Evolutionary conservation across 2,113 vertebrate genomes (phyloP).

Genomic region (Pseudolaguvia tuberculata): DNA sequence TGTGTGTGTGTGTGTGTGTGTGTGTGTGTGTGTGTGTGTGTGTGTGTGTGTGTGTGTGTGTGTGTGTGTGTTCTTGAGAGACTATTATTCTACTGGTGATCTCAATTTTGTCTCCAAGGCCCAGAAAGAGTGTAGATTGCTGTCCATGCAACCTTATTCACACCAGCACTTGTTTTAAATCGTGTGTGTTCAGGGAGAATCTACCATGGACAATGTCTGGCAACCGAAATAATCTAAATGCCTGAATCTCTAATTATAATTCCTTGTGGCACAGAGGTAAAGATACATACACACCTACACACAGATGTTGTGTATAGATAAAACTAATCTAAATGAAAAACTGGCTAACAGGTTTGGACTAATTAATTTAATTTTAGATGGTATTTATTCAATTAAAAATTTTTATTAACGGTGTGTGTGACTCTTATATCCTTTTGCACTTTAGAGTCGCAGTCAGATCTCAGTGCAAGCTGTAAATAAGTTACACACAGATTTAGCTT

Average conservation of each 20-base stretch:
- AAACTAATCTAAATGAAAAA: no score
- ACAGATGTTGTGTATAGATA: not conserved
- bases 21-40: constrained; percentile 5
- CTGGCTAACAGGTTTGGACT: no score
- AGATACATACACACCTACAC: not conserved
- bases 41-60: not conserved
- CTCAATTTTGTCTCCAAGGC: constrained; percentile 33
- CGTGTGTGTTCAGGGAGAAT: constrained; percentile 23
- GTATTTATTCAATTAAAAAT: no score
- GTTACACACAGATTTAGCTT: no score
- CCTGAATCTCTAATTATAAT: constrained; percentile 33
- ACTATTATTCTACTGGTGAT: constrained; percentile 24
- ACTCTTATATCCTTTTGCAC: no score
- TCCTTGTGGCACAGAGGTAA: not conserved
- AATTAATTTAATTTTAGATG: no score
- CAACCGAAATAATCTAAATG: constrained; percentile 25
- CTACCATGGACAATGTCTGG: not conserved
- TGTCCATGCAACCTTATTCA: constrained; percentile 39
- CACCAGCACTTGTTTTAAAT: constrained; percentile 30
- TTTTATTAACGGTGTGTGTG: no score
- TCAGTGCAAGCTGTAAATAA: no score
- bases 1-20: not conserved
- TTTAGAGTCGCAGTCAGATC: no score
- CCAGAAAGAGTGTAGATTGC: constrained; percentile 40
- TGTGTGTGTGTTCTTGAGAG: constrained; percentile 19